Conservation (phyloP, 2,113 vertebrate species). For the Spea multiplicata region DNA sequence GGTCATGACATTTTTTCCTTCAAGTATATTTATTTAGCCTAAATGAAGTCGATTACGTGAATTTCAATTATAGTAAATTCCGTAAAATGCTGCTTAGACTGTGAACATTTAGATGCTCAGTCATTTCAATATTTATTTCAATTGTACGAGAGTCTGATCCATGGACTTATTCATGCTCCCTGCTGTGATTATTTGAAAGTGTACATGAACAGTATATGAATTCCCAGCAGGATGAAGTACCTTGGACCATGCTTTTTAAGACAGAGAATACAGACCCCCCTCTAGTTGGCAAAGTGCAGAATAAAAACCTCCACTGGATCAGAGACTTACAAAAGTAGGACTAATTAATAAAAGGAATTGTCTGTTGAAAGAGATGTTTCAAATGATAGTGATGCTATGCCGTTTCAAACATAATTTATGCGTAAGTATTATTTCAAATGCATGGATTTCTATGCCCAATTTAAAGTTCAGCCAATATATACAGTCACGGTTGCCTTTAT, state of each 20-base stretch:
- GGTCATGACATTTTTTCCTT: no score
- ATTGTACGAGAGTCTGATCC: conserved; percentile 17
- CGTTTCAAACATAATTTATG: not conserved
- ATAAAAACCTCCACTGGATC: not conserved
- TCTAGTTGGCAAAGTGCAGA: conserved; percentile 16
- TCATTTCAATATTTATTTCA: conserved; percentile 14
- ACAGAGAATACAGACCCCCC: conserved; percentile 25
- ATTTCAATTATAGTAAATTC: conserved; percentile 9
- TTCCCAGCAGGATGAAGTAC: conserved; percentile 35
- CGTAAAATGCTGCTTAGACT: conserved; percentile 29
- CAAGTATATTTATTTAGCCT: no score
- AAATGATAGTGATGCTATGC: not conserved
- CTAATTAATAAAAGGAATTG: not conserved
- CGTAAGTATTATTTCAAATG: not conserved
- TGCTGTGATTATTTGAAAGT: conserved; percentile 13
- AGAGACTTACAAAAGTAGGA: not conserved
- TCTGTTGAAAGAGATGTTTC: conserved; percentile 4
- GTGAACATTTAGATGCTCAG: no score
- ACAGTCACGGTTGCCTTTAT: not conserved
- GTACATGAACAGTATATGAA: not conserved
- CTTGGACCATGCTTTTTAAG: conserved; percentile 41
- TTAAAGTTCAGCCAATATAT: not conserved
- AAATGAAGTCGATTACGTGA: no score
- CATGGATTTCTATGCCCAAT: not conserved
- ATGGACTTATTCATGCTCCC: conserved; percentile 28